Conservation (phyloP, 2,888 invertebrate genomes). For the Leucozona laternaria region DNA sequence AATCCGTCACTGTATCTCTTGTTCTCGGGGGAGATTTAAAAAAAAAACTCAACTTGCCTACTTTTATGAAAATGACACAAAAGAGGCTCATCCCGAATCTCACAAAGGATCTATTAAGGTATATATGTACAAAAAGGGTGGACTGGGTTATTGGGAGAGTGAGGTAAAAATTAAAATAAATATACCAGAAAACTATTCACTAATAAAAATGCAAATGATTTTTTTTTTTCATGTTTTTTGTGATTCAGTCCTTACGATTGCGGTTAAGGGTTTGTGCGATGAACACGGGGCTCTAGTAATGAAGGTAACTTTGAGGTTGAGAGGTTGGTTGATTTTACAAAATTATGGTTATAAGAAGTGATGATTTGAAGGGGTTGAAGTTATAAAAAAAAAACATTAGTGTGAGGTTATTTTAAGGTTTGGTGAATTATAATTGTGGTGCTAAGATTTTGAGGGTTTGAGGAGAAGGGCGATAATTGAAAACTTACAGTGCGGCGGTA, state of each 20-base stretch:
- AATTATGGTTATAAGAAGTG: slow-evolving; percentile 41
- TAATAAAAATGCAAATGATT: slow-evolving; percentile 64
- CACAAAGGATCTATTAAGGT: slow-evolving; percentile 5
- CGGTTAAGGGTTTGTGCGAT: slow-evolving; percentile 50
- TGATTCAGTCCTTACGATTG: slow-evolving; percentile 58
- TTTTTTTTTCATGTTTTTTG: not conserved
- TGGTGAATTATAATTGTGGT: slow-evolving; percentile 64
- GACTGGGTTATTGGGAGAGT: not conserved
- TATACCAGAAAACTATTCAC: slow-evolving; percentile 43
- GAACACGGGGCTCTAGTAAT: slow-evolving; percentile 30
- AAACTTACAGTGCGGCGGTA: slow-evolving; percentile 77
- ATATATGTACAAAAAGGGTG: not conserved
- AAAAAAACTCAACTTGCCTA: not conserved
- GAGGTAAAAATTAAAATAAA: slow-evolving; percentile 46
- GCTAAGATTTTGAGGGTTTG: not conserved
- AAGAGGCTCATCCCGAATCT: slow-evolving; percentile 1
- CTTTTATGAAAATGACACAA: slow-evolving; percentile 22
- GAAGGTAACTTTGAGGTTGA: slow-evolving; percentile 48
- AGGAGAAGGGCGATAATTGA: slow-evolving; percentile 38
- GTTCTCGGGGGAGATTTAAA: slow-evolving; percentile 42
- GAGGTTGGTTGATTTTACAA: slow-evolving; percentile 13
- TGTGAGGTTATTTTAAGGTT: slow-evolving; percentile 44
- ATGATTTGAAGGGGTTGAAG: slow-evolving; percentile 72
- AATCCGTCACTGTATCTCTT: slow-evolving; percentile 9
- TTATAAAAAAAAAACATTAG: not conserved